Conservation (phyloP, 2,113 vertebrate genomes). For the Ctenomys sociabilis region DNA sequence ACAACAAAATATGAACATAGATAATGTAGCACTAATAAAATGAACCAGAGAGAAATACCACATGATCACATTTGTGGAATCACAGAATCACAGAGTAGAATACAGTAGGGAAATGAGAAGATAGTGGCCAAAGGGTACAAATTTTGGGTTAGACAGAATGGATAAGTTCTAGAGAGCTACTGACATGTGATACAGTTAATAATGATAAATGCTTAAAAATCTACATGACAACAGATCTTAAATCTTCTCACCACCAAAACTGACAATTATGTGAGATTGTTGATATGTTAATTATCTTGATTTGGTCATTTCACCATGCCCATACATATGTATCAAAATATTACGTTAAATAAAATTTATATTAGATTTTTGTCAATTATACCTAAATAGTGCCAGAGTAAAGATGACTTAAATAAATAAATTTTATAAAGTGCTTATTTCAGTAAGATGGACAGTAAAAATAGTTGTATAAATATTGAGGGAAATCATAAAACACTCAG, state of each 20-base stretch:
- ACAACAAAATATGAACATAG: not conserved
- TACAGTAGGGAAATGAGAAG: not conserved
- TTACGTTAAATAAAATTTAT: not conserved
- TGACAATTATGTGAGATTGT: not conserved
- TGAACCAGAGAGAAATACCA: not conserved
- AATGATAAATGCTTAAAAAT: not conserved
- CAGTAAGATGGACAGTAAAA: not conserved
- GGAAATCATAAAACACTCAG: not conserved
- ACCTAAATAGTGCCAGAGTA: not conserved
- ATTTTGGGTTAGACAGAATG: not conserved
- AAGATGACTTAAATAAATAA: not conserved
- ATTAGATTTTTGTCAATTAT: not conserved
- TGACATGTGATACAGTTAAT: not conserved
- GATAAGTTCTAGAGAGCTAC: not conserved
- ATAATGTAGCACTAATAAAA: not conserved
- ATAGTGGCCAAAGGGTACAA: not conserved
- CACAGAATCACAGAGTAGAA: not conserved
- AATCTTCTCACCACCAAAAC: not conserved
- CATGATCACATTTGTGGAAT: not conserved
- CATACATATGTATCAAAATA: not conserved
- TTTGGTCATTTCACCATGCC: not conserved
- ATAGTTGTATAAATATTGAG: not conserved
- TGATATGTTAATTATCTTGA: not conserved
- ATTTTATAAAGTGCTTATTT: not conserved
- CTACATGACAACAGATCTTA: not conserved